phyloP scores from a whole-genome alignment of 2,113 vertebrate species.

The Opisthocomus hoazin region DNA sequence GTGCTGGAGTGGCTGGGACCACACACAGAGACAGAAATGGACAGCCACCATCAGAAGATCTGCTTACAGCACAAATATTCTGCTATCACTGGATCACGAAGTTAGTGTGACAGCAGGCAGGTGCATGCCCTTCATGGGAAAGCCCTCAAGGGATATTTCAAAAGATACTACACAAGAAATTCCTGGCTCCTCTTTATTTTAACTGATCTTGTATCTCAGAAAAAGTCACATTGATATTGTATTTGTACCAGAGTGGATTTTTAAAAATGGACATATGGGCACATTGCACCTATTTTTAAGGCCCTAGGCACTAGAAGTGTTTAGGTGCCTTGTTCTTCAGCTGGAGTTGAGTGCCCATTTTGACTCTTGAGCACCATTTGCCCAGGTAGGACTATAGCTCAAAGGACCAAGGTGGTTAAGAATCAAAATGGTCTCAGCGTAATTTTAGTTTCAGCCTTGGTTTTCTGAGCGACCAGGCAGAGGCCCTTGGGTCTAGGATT shows the following conservation, averaged over 20 bases:
- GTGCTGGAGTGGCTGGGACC: not conserved
- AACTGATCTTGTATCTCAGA: not conserved
- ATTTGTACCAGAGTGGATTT: not conserved
- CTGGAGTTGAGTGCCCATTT: not conserved
- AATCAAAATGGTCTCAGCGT: not conserved
- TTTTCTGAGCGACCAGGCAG: not conserved
- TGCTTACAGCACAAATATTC: not conserved
- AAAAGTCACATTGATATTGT: not conserved
- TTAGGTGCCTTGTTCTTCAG: not conserved
- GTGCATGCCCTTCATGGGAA: rapidly evolving
- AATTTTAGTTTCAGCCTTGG: not conserved
- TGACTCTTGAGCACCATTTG: not conserved
- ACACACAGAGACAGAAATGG: not conserved
- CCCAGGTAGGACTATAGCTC: not conserved
- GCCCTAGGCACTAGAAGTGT: rapidly evolving
- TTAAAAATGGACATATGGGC: too few relatives aligned
- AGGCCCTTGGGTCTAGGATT: not conserved
- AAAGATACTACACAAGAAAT: not conserved
- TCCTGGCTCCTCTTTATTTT: not conserved
- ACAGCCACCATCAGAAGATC: not conserved
- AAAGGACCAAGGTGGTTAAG: not conserved
- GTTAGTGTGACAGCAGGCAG: not conserved
- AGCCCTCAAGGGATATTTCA: not conserved
- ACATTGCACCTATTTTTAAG: not conserved
- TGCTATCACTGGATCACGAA: not conserved